Evolutionary conservation across 1,140 invertebrate species (phyloP).

Genomic region (Drosophila saltans): DNA sequence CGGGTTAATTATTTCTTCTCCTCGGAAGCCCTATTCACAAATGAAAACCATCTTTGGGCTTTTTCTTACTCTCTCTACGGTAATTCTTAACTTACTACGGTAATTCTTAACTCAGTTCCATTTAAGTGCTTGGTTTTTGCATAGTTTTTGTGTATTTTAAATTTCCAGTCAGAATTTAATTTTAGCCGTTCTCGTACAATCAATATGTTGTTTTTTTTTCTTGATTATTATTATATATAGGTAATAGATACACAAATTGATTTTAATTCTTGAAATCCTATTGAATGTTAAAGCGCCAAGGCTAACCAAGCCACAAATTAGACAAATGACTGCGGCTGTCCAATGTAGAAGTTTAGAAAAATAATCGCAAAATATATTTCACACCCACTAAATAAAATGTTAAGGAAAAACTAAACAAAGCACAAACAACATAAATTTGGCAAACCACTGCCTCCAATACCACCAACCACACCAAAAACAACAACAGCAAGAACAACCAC

Average conservation of each 20-base stretch:
- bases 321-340: not conserved
- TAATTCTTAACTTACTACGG: no score
- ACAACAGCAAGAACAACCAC: not conserved
- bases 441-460: not conserved
- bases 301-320: not conserved
- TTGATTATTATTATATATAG: not conserved
- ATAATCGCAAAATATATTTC: slow-evolving; percentile 8
- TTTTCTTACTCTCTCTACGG: no score
- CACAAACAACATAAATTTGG: slow-evolving; percentile 3
- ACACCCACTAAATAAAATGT: slow-evolving; percentile 9
- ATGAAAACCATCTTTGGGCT: no score
- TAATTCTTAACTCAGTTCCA: no score
- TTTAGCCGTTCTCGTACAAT: no score
- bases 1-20: no score
- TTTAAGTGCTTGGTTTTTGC: no score
- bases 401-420: not conserved
- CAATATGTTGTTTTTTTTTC: not conserved
- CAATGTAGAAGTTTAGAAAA: slow-evolving; percentile 1
- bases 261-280: not conserved
- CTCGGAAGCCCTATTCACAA: no score
- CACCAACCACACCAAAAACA: not conserved
- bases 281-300: not conserved
- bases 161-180: no score
- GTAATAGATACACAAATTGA: not conserved
- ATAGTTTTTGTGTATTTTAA: no score